Base-by-base conservation (phyloP, 1,140 invertebrate species). In the Neotoxoptera formosana region DNA sequence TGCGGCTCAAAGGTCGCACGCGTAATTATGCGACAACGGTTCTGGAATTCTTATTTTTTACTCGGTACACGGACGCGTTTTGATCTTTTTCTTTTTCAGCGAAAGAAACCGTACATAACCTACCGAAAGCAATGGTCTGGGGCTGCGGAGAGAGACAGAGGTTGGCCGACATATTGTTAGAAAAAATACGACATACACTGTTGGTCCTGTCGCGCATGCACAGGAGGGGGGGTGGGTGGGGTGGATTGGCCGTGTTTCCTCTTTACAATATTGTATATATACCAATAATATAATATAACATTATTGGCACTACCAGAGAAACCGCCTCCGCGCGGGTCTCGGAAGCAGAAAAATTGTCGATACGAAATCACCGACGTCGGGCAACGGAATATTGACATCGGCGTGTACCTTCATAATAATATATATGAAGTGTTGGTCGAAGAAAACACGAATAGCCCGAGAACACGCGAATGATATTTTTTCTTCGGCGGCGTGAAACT, bases 401-500 rank as follows among this genome's bases (percentile, higher is more conserved):
- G 14, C 30, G 60, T 17, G n/a, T 76, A 87, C 20, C 20, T 34
- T 41, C 41, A 41, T 41, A 41, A 41, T n/a, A n/a, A n/a, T n/a
- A n/a, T 51, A 45, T n/a, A 87, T 48, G 47, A 87, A 87, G 20
- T 34, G 25, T 17, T 21, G 23, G 56, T 56, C 88, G 21, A 89
- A 36, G 34, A 41, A 89, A 89, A 89, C 51, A 51, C 51, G 88
- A 89, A 89, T 41, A 34, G 34, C 3, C 34, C 8, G 34, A 53
- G 87, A 89, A 89, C 87, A 89, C 48, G 87, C 87, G 47, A 89
- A 36, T 53, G 53, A 36, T n/a, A 34, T 8, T 53, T 30, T 84
- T 36, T 23, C 83, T 1, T 47, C 45, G 23, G 9, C 83, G 21
- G 60, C n/a, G 30, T n/a, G 60, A 76, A 76, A 6, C 60, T 76